These are phyloP conservation scores for Diacarnus erythraeanus DNA, from an alignment of 37 sponge, comb jelly and placozoan genomes.

Conservation along the genomic window DNA sequence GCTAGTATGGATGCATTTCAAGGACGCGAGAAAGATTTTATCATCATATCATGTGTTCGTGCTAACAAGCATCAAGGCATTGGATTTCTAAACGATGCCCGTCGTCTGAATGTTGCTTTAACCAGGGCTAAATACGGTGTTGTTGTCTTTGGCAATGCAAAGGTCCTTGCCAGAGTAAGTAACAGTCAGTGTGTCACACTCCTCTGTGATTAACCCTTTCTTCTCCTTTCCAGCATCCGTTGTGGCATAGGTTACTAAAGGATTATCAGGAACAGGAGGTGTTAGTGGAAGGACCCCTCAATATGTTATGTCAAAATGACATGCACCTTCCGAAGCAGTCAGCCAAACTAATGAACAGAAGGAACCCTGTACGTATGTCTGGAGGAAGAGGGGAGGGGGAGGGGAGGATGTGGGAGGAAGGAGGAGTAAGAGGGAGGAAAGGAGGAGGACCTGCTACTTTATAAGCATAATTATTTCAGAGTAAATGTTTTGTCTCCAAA, in stretches of 20 bases:
- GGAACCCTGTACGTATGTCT: constrained; percentile 87
- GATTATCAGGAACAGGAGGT: constrained; percentile 81
- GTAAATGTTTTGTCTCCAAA: no score
- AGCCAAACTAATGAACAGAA: constrained; percentile 77
- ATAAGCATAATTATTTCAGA: no score
- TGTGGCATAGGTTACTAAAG: constrained; percentile 86
- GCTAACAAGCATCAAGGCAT: constrained; percentile 97
- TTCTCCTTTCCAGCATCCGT: constrained; percentile 52
- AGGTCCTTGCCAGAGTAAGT: constrained; percentile 80
- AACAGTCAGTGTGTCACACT: not conserved
- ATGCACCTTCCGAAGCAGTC: constrained; percentile 90
- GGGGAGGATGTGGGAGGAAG: no score
- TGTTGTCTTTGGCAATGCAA: constrained; percentile 92
- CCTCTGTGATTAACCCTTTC: no score
- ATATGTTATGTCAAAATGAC: constrained; percentile 75
- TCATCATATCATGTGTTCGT: constrained; percentile 92
- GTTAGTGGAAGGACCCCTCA: constrained; percentile 91
- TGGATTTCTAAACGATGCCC: constrained; percentile 96
- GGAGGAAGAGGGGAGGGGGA: no score
- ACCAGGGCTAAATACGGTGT: constrained; percentile 95
- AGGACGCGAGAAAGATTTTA: constrained; percentile 96
- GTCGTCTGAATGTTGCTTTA: constrained; percentile 94
- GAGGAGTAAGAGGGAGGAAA: no score
- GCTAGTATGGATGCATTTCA: constrained; percentile 99
- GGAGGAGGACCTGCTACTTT: no score